These are phyloP conservation scores for Moxostoma hubbsi DNA, from an alignment of 2,797 vertebrate species.

Conservation along the genomic window DNA sequence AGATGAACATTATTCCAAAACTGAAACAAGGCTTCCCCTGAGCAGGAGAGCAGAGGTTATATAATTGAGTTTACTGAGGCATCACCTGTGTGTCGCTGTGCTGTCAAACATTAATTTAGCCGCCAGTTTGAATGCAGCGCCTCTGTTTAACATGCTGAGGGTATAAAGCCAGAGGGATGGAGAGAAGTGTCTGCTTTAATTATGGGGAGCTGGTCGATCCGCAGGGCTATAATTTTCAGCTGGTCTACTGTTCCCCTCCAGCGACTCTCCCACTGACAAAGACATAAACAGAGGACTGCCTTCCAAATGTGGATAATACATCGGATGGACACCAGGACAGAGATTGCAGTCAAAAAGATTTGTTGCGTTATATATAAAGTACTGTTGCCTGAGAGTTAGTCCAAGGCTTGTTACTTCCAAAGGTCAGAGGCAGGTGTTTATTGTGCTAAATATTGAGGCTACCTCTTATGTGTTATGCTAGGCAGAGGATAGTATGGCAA, in stretches of 20 bases:
- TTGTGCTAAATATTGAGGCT: background rate
- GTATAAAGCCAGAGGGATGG: constrained; percentile 13
- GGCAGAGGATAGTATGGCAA: background rate
- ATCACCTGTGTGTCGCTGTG: constrained; percentile 3
- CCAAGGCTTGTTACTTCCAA: background rate
- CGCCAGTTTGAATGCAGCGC: constrained; percentile 6
- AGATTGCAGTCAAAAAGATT: background rate
- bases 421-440: background rate
- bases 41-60: constrained; percentile 2
- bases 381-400: background rate
- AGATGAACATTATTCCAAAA: constrained; percentile 20
- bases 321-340: background rate
- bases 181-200: constrained; percentile 25
- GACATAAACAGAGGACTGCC: background rate
- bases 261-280: constrained; percentile 9
- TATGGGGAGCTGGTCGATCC: constrained; percentile 23
- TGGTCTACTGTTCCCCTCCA: background rate
- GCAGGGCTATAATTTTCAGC: constrained; percentile 38
- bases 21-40: background rate
- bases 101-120: constrained; percentile 40
- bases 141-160: constrained; percentile 20
- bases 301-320: background rate
- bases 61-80: constrained; percentile 12
- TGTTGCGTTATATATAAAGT: background rate
- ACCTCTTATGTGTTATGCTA: background rate